Evolutionary conservation across 2,113 vertebrate species (phyloP).

Genomic region (Axis porcinus): DNA sequence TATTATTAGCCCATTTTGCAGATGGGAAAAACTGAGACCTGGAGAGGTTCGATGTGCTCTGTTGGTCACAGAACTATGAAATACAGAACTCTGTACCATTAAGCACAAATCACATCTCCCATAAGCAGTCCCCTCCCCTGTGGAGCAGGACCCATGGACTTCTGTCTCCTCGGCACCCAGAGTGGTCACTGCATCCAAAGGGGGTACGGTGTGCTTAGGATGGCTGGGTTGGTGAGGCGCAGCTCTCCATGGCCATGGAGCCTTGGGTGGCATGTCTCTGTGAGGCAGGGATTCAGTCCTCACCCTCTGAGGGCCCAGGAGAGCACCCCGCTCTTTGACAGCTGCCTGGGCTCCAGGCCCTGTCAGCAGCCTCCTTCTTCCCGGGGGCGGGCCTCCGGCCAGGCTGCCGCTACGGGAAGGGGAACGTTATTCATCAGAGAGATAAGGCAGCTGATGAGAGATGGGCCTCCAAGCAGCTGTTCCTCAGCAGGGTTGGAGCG

Average conservation of each 20-base stretch:
- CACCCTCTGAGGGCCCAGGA: background rate
- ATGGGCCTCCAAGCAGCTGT: constrained; percentile 76
- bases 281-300: background rate
- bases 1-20: background rate
- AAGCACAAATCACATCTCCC: background rate
- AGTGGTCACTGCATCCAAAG: too few species aligned
- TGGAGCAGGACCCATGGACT: background rate
- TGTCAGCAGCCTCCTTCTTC: constrained; percentile 62
- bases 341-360: constrained; percentile 70
- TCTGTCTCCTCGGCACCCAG: background rate
- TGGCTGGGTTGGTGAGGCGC: background rate
- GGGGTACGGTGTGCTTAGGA: too few species aligned
- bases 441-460: constrained; percentile 77
- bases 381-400: constrained; percentile 45
- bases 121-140: background rate
- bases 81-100: background rate
- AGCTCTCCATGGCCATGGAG: background rate
- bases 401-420: constrained; percentile 69
- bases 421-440: constrained; percentile 79
- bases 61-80: background rate
- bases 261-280: background rate
- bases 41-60: background rate
- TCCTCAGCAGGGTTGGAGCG: constrained; percentile 66
- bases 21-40: background rate
- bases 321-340: constrained; percentile 64